Base-by-base conservation (phyloP, 2,113 vertebrate species). In the Panthera tigris region DNA sequence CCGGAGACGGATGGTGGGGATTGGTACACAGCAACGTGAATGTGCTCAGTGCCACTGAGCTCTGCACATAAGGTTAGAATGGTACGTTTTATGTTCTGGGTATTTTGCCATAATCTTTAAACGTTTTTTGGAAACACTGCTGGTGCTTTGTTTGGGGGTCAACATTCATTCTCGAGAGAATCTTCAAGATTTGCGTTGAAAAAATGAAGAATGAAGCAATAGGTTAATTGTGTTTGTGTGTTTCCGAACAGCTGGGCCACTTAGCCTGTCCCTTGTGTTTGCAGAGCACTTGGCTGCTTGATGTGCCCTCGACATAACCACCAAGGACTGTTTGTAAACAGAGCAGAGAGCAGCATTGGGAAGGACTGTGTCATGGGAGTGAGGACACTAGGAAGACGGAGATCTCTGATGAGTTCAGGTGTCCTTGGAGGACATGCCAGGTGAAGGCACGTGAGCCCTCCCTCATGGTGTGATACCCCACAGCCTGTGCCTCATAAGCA, bases 401-500 rank as follows among this genome's bases (percentile, higher is more conserved):
- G 29, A 27, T 66, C 39, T 29, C 7, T 0, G 57, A 65, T 6
- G 39, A 21, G 31, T 13, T 6, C 12, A 5, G 39, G 39, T 45
- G 1, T 33, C 2, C 39, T 1, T 29, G 8, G 61, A 45, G 27
- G 39, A 3, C 6, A 5, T 21, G 39, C 25, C 9, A 4, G 27
- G 27, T 19, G 9, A 33, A 65, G 61, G 41, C 73, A 7, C 7
- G 0, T 21, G 27, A 65, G 16, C 25, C 41, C 29, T 0, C 3
- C 21, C 52, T 23, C 6, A 9, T 1, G 19, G 1, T 27, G 12
- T 25, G 78, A 36, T 6, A 5, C 0, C n/a, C 7, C 23, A 41
- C 15, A 41, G 27, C 5, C 29, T 33, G 25, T 7, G 41, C 68
- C 9, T 52, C 25, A 6, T 0, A 10, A 31, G 68, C 36, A 88